These are phyloP conservation scores for Pitta sordida DNA, from an alignment of 2,113 vertebrate species.

Conservation along the genomic window DNA sequence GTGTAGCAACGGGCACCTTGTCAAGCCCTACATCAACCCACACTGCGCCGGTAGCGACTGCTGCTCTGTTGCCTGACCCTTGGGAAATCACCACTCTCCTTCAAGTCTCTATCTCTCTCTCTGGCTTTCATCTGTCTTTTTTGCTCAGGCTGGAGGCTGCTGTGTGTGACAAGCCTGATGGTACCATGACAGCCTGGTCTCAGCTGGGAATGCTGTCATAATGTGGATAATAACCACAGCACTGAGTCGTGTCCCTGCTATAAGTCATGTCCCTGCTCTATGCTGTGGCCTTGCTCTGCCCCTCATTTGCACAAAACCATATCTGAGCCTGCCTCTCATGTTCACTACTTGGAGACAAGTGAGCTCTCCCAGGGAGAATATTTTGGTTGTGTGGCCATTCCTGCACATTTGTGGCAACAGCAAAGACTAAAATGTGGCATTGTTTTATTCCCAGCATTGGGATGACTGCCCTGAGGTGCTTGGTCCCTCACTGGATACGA, in stretches of 20 bases:
- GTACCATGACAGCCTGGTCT: not conserved
- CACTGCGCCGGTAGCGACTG: accelerated
- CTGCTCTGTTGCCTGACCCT: not conserved
- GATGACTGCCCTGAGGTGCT: not conserved
- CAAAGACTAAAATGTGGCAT: not conserved
- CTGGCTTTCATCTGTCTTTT: not conserved
- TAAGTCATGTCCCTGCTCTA: not conserved
- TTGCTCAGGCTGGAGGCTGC: not conserved
- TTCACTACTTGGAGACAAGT: not conserved
- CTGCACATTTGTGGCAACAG: not conserved
- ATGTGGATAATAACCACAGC: accelerated
- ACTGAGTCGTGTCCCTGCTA: not conserved
- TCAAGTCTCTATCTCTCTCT: not conserved
- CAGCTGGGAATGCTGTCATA: not conserved
- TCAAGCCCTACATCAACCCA: accelerated
- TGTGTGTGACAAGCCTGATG: not conserved
- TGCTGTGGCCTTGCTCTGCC: not conserved
- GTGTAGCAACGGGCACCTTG: accelerated
- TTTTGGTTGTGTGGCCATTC: not conserved
- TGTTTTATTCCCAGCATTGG: not conserved
- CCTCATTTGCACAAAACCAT: accelerated
- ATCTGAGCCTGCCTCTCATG: not conserved
- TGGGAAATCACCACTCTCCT: not conserved
- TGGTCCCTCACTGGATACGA: accelerated
- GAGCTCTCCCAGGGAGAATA: not conserved